Base-by-base conservation (phyloP, 92 coral and sea anemone species). In the Zoanthus sansibaricus region DNA sequence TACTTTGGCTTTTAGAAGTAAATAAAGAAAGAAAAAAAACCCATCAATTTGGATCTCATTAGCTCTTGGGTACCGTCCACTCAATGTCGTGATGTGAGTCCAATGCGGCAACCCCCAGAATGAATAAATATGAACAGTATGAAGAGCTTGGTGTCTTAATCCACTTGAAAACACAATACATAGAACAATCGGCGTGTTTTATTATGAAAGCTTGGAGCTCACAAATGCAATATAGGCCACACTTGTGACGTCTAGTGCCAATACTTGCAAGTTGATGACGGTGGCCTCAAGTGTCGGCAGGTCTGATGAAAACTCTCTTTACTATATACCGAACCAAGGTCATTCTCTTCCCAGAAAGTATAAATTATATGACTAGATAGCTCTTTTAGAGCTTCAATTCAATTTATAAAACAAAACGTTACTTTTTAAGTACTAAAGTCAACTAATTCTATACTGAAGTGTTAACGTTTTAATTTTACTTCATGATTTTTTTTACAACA, bases 121-220 rank as follows among this genome's bases (percentile, higher is more conserved):
- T 14, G 31, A 56, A 20, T 55, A 77, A 77, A 33, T 32, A 62
- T 5, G 14, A 21, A 77, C 71, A n/a, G 51, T 32, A 62, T 5
- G 14, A 21, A 77, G 83, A n/a, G 51, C 11, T 31, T 31, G 20
- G 7, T 52, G 71, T 77, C 83, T 77, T 76, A n/a, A 77, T 9
- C 70, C n/a, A 37, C 82, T 77, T 77, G 17, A 54, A 59, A 77
- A 77, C 49, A 77, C 49, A 77, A 77, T 77, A 31, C 25, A 77
- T 6, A 4, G 15, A 56, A 51, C 83, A 77, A 77, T 77, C 51
- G 37, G 51, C 9, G 32, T 30, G 83, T 56, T 77, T 55, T 13
- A 72, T 12, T 16, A n/a, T 77, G 68, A 77, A 77, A 55, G 83
- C 52, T 13, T 2, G 18, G 49, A 56, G 3, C 12, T n/a, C 42